Evolutionary conservation across 64 coral and sea anemone genomes (phyloP), one percentile per base, ranked within the genome.

Genomic region (Acropora yongei): DNA sequence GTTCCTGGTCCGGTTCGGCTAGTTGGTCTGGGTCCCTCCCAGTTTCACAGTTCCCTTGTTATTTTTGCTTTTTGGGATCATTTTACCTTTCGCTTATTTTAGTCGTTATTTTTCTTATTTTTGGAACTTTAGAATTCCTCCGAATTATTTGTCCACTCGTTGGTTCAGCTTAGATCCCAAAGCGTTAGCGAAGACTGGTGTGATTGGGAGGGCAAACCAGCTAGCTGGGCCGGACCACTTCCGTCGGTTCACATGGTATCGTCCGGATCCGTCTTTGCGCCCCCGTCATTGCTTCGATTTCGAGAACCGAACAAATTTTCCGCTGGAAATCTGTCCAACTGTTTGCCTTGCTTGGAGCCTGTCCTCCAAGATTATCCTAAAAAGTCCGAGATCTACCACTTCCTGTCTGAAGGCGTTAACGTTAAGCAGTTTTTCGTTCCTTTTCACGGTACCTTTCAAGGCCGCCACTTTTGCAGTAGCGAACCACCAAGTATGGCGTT

Each of bases 1-100:
- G 84, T 75, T 86, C 71, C 72, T 87, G 84, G 84, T 87, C 69
- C 43, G 45, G 83, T 39, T 73, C 47, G 17, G 67, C 61, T 86
- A 86, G 83, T 86, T 5, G 83, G 83, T 39, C 14, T n/a, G 43
- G 1, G 66, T n/a, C 83, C 83, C 67, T 50, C 45, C 83, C 83
- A 53, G 50, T 53, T 53, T 53, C 50, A 53, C 50, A 53, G 44
- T 48, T 18, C 17, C 48, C 12, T 9, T 20, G 41, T 44, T 17
- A 1, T 81, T 57, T 20, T 57, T 42, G 9, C 2, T 9, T 57
- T 81, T 57, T 53, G 49, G 19, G 79, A 5, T n/a, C 57, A 3
- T 44, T 49, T 1, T 45, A 13, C 41, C 40, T 41, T 78, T 41
- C 47, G 41, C 75, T 78, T 49, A 53, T 53, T 53, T 53, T 53